Conservation (phyloP, 2,797 vertebrate genomes). For the Australoheros facetus region DNA sequence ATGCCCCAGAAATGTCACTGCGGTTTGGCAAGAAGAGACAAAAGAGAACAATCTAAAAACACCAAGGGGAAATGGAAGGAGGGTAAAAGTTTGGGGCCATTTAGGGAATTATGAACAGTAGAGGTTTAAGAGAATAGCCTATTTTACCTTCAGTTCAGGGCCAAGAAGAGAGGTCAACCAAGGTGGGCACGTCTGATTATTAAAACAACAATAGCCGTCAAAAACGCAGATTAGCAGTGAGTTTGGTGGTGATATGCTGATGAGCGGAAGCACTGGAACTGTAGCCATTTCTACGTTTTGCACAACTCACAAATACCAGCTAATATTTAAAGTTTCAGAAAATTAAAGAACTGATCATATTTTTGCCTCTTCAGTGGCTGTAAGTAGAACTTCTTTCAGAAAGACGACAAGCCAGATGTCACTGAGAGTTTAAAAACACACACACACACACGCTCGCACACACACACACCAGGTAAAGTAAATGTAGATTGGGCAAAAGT, state of each 20-base stretch:
- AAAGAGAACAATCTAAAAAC: constrained; percentile 38
- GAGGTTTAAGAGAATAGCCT: constrained; percentile 33
- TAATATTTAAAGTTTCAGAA: background rate
- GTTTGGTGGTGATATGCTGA: background rate
- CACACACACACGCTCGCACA: too few relatives aligned
- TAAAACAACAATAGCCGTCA: constrained; percentile 49
- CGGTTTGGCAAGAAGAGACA: constrained; percentile 33
- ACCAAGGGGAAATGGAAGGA: constrained; percentile 8
- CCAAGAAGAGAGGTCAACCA: constrained; percentile 54
- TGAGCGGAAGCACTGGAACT: background rate
- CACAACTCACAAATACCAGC: background rate
- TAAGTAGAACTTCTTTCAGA: constrained; percentile 17
- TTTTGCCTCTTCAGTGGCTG: background rate
- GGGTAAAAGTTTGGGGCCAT: constrained; percentile 15
- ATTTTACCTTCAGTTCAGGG: constrained; percentile 56
- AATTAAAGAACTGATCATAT: background rate
- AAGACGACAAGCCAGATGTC: background rate
- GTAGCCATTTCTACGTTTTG: background rate
- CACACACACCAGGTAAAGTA: background rate
- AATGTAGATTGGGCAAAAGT: constrained; percentile 26
- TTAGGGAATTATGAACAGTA: constrained; percentile 8
- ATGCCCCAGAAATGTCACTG: constrained; percentile 37
- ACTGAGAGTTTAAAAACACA: background rate
- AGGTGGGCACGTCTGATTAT: constrained; percentile 49
- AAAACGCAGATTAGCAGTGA: constrained; percentile 1